A percentile compares a stretch with the other conserved stretches of the same genome.
Evolutionary conservation across 2,797 vertebrate genomes (phyloP).

Genomic region (Eulemur rubriventer): DNA sequence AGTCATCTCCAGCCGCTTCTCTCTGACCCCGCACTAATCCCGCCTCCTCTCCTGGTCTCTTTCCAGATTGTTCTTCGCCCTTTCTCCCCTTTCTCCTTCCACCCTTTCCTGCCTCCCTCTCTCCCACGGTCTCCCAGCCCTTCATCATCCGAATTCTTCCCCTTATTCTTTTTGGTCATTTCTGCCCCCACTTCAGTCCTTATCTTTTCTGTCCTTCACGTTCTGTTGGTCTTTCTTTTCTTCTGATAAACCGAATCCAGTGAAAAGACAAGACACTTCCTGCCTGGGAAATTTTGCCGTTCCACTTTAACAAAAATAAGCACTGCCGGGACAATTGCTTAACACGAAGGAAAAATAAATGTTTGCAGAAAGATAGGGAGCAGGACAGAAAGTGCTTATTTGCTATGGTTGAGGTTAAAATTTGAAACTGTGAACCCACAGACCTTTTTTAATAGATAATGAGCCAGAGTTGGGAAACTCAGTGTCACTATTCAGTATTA

Average conservation of each 20-base stretch:
- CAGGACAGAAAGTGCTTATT: constrained; percentile 57
- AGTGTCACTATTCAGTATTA: not conserved
- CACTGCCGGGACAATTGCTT: constrained; percentile 45
- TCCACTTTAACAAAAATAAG: constrained; percentile 62
- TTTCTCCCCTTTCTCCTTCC: not conserved
- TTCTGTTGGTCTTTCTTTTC: constrained; percentile 50
- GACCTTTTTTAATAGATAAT: not conserved
- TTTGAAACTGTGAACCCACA: constrained; percentile 32
- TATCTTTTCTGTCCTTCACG: not conserved
- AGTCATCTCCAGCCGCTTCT: not conserved
- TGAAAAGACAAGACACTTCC: constrained; percentile 1
- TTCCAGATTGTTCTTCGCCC: not conserved
- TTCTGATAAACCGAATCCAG: constrained; percentile 2
- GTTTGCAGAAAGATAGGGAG: constrained; percentile 60
- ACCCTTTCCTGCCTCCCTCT: not conserved
- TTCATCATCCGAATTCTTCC: not conserved
- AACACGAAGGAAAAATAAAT: constrained; percentile 61
- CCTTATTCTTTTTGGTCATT: not conserved
- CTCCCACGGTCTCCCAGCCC: not conserved
- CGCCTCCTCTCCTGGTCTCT: not conserved
- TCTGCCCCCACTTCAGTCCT: not conserved
- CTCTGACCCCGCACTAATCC: not conserved
- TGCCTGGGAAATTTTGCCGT: constrained; percentile 39
- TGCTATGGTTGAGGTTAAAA: constrained; percentile 33
- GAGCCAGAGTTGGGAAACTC: not conserved